Evolutionary conservation across 2,113 vertebrate genomes (phyloP).

Genomic region (Alces alces): DNA sequence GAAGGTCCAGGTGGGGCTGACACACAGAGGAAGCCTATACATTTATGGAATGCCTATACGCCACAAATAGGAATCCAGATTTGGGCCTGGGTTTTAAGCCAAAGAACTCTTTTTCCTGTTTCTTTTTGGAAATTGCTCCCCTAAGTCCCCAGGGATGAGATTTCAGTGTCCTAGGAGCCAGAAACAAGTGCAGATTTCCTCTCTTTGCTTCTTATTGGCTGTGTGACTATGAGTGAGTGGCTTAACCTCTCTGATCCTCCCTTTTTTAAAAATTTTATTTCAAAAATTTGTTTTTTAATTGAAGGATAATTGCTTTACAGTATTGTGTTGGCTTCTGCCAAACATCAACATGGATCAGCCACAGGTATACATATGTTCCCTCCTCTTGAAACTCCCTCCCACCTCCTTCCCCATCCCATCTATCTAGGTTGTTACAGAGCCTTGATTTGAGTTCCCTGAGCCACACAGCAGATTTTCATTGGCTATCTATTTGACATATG

Average conservation of each 20-base stretch:
- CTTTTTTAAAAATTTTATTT: background rate
- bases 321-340: background rate
- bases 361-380: background rate
- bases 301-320: background rate
- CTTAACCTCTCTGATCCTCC: background rate
- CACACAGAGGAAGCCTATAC: slow-evolving; percentile 76
- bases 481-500: background rate
- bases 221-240: background rate
- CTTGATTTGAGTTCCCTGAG: background rate
- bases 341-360: background rate
- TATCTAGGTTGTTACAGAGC: background rate
- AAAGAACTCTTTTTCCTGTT: slow-evolving; percentile 63
- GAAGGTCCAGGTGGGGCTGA: slow-evolving; percentile 75
- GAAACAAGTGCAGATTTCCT: background rate
- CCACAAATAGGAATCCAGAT: slow-evolving; percentile 67
- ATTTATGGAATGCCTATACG: slow-evolving; percentile 74
- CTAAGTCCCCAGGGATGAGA: background rate
- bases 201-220: background rate
- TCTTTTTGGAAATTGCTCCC: slow-evolving; percentile 62
- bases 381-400: background rate
- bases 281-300: background rate
- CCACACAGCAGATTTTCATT: background rate
- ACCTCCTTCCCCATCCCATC: background rate
- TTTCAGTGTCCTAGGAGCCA: background rate
- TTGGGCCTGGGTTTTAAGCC: slow-evolving; percentile 72